Evolutionary conservation across 2,797 vertebrate species (phyloP), one percentile per base, ranked within the genome.

Genomic region (Nannoperca australis): DNA sequence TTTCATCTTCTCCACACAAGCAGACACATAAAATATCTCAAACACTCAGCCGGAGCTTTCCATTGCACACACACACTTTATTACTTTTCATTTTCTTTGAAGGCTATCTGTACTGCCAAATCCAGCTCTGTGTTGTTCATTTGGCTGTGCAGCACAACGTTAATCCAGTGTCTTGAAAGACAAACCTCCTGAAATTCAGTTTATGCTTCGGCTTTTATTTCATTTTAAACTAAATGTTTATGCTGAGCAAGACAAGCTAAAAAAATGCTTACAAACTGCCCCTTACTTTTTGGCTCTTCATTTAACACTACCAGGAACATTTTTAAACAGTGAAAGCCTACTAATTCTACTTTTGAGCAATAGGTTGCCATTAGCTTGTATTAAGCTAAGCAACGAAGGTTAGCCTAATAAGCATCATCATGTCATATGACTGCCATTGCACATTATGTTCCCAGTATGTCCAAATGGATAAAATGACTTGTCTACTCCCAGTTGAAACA

Each of bases 31-130:
- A 79, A 76, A 81, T 63, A 86, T 76, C 76, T 76, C 50, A 68
- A 67, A 83, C 32, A 70, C 80, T 75, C 75, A 54, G 14, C 50
- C 63, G 3, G 2, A 89, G 64, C 51, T 88, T 79, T 87, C 51
- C 72, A 71, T 54, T 60, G 24, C 54, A 17, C 67, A 45, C 71
- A 49, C 76, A 60, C 78, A 77, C 73, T 62, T 87, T 89, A 89
- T 85, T 89, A 74, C 71, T 85, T 91, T 90, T 86, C 76, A 75
- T 88, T 83, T 84, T 88, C 80, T 84, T 44, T 80, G 71, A 87
- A 73, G 70, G 74, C 51, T 59, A 83, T 91, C 85, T 65, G 22
- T 18, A 72, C 81, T 73, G 84, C 85, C 73, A 85, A 87, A 81
- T 80, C 78, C 78, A 76, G 72, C 63, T 62, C 65, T 38, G 22